phyloP scores from a whole-genome alignment of 2,888 invertebrate species.

The Acanthoscelides obtectus region DNA sequence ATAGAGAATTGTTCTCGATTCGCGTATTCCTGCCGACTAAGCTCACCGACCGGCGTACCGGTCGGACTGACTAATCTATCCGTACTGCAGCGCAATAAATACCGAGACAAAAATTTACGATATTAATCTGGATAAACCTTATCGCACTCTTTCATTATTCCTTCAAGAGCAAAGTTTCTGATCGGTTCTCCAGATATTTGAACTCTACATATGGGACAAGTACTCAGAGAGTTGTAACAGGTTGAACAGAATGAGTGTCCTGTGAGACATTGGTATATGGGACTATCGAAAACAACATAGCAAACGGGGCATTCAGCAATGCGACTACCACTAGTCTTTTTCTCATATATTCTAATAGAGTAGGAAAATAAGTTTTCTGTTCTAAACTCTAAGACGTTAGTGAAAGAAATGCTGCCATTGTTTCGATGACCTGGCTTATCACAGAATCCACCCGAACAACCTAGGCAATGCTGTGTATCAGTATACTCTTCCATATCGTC shows the following conservation, averaged over 20 bases:
- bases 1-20: no score
- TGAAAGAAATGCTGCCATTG: background rate
- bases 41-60: no score
- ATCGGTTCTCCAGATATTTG: background rate
- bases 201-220: background rate
- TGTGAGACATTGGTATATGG: background rate
- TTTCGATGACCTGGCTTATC: background rate
- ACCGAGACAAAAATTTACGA: no score
- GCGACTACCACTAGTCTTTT: background rate
- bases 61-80: no score
- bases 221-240: background rate
- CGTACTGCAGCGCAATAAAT: no score
- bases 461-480: background rate
- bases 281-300: background rate
- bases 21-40: no score
- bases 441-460: background rate
- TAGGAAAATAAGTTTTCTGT: background rate
- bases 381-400: background rate
- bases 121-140: no score
- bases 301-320: background rate
- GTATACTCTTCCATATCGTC: background rate
- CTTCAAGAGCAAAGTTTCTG: background rate
- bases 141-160: background rate
- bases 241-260: background rate
- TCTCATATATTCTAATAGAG: background rate